Evolutionary conservation across 2,113 vertebrate species (phyloP).

Genomic region (Pangasianodon gigas): DNA sequence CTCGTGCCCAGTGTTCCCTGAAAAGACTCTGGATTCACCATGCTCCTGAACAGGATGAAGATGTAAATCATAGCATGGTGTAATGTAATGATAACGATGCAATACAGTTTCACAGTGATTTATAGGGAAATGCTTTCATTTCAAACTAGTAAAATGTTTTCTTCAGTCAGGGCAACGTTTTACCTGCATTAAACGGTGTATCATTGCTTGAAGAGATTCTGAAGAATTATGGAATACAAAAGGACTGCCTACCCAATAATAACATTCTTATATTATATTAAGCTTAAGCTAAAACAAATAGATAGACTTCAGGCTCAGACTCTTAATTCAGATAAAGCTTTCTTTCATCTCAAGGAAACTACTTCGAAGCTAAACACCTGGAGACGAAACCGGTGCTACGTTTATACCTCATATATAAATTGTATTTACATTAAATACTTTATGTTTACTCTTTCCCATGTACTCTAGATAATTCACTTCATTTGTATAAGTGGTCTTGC

Average conservation of each 20-base stretch:
- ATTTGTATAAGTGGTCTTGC: neutral
- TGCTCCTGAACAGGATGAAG: neutral
- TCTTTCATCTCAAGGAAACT: conserved; percentile 3
- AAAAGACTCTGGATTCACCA: neutral
- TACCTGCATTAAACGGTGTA: neutral
- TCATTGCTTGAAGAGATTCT: neutral
- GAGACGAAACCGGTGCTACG: neutral
- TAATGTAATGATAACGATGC: neutral
- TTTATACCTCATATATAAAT: neutral
- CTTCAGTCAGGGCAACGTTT: neutral
- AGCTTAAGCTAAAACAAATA: neutral
- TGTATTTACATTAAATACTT: neutral
- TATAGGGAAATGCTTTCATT: neutral
- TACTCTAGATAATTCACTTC: neutral
- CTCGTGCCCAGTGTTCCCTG: neutral
- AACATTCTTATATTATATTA: neutral
- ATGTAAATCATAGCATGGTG: neutral
- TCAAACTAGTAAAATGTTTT: neutral
- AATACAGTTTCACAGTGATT: neutral
- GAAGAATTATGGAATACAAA: neutral
- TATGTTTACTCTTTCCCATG: neutral
- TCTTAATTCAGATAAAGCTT: conserved; percentile 5
- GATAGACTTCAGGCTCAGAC: neutral
- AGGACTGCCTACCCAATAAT: neutral
- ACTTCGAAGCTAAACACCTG: neutral